Evolutionary conservation across 2,888 invertebrate species (phyloP).

Genomic region (Nebria salina): DNA sequence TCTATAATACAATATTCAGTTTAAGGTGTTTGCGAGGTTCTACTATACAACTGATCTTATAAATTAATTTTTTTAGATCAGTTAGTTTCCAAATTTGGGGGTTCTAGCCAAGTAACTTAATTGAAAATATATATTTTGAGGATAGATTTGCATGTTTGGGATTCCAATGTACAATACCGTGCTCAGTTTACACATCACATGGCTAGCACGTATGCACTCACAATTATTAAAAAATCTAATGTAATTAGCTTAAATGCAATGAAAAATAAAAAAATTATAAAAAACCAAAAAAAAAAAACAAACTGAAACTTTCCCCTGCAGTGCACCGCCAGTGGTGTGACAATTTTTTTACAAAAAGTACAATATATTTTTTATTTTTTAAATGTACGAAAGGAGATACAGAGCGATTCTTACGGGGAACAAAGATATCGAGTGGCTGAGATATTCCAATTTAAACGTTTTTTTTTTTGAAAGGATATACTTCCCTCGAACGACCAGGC

Average conservation of each 20-base stretch:
- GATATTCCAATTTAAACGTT: slow-evolving; percentile 34
- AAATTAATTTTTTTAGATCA: background rate
- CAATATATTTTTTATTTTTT: slow-evolving; percentile 44
- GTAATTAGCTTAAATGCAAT: slow-evolving; percentile 35
- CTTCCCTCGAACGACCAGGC: slow-evolving; percentile 45
- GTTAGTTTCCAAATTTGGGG: background rate
- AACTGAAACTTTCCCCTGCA: slow-evolving; percentile 7
- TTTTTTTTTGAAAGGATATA: slow-evolving; percentile 37
- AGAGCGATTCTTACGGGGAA: slow-evolving; percentile 48
- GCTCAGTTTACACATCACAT: slow-evolving; percentile 34
- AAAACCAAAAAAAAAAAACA: slow-evolving; percentile 17
- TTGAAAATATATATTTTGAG: background rate
- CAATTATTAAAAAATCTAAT: slow-evolving; percentile 13
- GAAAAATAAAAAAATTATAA: slow-evolving; percentile 9
- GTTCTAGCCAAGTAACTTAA: background rate
- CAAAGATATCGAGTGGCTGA: slow-evolving; percentile 56
- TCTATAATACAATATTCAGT: background rate
- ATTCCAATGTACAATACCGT: slow-evolving; percentile 12
- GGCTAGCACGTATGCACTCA: slow-evolving; percentile 41
- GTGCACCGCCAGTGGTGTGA: slow-evolving; percentile 39
- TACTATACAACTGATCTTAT: background rate
- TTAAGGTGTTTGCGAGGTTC: background rate
- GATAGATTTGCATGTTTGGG: background rate
- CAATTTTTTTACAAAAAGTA: slow-evolving; percentile 25
- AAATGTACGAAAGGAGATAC: slow-evolving; percentile 35